Conservation (phyloP, 1,140 invertebrate species). For the Stegodyphus dumicola region DNA sequence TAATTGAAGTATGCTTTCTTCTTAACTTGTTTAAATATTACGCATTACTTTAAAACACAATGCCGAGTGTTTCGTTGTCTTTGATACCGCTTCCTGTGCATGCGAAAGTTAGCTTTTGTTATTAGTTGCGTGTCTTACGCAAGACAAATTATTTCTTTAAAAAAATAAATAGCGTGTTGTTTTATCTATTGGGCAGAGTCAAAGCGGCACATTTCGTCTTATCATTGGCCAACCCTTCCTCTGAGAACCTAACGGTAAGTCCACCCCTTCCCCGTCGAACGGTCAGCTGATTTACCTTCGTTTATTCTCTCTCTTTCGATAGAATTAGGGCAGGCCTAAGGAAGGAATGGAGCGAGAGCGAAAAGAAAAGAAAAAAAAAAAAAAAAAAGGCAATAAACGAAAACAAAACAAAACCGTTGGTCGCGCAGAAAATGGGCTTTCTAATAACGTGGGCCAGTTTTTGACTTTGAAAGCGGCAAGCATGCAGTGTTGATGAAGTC, state of each 20-base stretch:
- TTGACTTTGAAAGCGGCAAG: background rate
- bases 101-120: too few species aligned
- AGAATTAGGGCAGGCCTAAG: constrained; percentile 39
- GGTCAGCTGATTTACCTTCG: constrained; percentile 23
- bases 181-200: constrained; percentile 47
- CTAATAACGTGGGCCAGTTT: constrained; percentile 14
- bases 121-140: too few species aligned
- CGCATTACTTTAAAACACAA: too few species aligned
- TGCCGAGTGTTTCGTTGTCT: too few species aligned
- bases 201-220: constrained; percentile 4
- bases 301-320: constrained; percentile 28
- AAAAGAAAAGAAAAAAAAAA: constrained; percentile 1
- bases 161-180: background rate
- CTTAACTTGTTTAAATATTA: too few species aligned
- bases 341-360: constrained; percentile 12
- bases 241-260: constrained; percentile 20
- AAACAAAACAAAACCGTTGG: constrained; percentile 7
- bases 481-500: background rate
- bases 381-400: constrained; percentile 2
- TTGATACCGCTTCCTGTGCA: too few species aligned
- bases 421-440: constrained; percentile 20
- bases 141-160: too few species aligned
- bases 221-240: constrained; percentile 31
- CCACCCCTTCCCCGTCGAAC: constrained; percentile 10
- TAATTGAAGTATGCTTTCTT: too few species aligned